Base-by-base conservation (phyloP, 2,797 vertebrate genomes). In the Pogoniulus pusillus region DNA sequence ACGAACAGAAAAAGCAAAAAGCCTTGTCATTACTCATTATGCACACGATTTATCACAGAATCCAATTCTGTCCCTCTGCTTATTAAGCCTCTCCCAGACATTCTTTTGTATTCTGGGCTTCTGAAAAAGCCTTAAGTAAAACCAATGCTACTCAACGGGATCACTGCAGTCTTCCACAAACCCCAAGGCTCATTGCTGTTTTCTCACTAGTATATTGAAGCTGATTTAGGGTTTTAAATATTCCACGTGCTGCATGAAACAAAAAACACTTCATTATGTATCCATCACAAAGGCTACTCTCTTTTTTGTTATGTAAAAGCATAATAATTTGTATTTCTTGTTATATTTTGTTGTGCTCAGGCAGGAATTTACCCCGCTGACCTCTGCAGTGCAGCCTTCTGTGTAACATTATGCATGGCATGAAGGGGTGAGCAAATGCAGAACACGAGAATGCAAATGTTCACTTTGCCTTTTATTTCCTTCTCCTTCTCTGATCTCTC, bases 1-100 rank as follows among this genome's bases (percentile, higher is more conserved):
- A 75, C 86, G 45, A 96, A 93, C 92, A 92, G 54, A 88, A 91
- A 89, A 94, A 93, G 76, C 87, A 93, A 94, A 96, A 93, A 92
- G 88, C 9, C 3, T 84, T 92, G 91, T 93, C 93, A 90, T 89
- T 94, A 89, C 84, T 95, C 66, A 90, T 96, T 95, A 93, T 37
- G 70, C 51, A 89, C 63, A 73, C 72, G 58, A 91, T 95, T 94
- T 89, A 94, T 94, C 95, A 95, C 81, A 90, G 73, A 93, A 77
- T 63, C 81, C 82, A 83, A 63, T 60, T 83, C 73, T 93, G 79
- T 85, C 34, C 69, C 66, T 78, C 76, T 70, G 57, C 76, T 89
- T 96, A 89, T 90, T 91, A 93, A 87, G 84, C 66, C 79, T 95
- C 49, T 96, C 66, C 84, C 91, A 95, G 82, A 91, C 84, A 91